Evolutionary conservation across 37 sponge, comb jelly and placozoan genomes (phyloP), one percentile per base, ranked within the genome.

Genomic region (Chondrilla cf. caribensis): DNA sequence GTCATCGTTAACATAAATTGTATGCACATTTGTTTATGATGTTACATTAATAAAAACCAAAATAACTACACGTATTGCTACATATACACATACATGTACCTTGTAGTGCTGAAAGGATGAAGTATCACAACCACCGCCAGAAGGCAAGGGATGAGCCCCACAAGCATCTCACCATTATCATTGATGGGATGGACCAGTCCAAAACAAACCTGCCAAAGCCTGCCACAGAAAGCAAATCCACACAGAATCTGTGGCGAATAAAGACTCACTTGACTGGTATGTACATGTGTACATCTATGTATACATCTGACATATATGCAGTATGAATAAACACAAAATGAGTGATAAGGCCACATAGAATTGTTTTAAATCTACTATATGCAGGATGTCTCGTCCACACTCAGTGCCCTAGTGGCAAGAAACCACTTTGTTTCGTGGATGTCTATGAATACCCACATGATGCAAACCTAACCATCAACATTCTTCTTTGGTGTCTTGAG

Each of bases 121-220:
- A 84, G 25, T 88, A 88, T 54, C 55, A 84, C 37, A 58, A 64
- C 60, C 89, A 88, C 44, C 62, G 85, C 35, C 71, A 84, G 66
- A 88, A 88, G 29, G 14, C 89, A 0, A 54, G 89, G 21, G 31
- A 31, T 36, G 73, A 71, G 14, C 73, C 41, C 6, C 38, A 35
- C 6, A 35, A 71, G 22, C 41, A 60, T n/a, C 29, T 86, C 39
- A 77, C 86, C n/a, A 26, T 86, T 9, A 86, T 86, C 38, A 79
- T 79, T 29, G 86, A 86, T 70, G 86, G 86, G 6, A 86, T 86
- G 86, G 86, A 86, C 44, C 86, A 86, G 81, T 57, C 57, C 43
- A 72, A 54, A 38, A 80, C 73, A n/a, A 80, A 71, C 57, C 54
- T 85, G 17, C 85, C 85, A 9, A 75, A 85, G 25, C 72, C 57